A percentile compares a stretch with the other conserved stretches of the same genome.
phyloP scores from a whole-genome alignment of 2,888 invertebrate species.

The Entomobrya multifasciata region DNA sequence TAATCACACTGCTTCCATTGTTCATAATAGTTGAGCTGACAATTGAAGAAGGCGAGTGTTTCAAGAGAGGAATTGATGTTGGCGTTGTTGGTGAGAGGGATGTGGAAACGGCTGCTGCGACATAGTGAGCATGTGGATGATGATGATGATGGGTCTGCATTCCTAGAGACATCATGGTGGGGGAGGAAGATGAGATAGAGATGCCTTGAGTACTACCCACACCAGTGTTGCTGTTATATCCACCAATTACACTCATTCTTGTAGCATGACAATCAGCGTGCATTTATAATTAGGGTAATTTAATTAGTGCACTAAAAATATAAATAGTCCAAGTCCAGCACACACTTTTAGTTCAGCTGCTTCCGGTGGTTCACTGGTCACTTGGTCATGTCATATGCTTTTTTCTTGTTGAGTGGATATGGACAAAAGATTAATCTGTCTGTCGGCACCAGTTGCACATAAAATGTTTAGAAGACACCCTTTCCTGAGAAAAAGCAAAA shows the following conservation, averaged over 20 bases:
- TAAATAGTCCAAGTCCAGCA: not conserved
- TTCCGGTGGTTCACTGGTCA: slow-evolving; percentile 37
- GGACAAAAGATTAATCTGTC: slow-evolving; percentile 51
- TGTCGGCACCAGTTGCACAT: slow-evolving; percentile 45
- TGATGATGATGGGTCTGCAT: slow-evolving; percentile 10
- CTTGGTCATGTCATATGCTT: too few relatives aligned
- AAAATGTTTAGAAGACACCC: not conserved
- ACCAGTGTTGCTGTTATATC: slow-evolving; percentile 2
- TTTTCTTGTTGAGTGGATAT: not conserved
- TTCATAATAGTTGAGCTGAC: slow-evolving; percentile 28
- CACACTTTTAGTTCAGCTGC: too few relatives aligned
- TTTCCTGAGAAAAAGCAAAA: too few relatives aligned
- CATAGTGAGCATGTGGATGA: not conserved
- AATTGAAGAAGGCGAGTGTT: slow-evolving; percentile 29
- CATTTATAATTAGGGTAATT: slow-evolving; percentile 22
- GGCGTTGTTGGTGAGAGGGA: slow-evolving; percentile 17
- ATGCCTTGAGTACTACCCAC: slow-evolving; percentile 6
- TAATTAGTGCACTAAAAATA: slow-evolving; percentile 39
- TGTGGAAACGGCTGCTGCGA: not conserved
- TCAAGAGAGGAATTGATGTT: slow-evolving; percentile 34
- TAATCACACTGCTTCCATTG: slow-evolving; percentile 31
- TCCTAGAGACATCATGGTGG: not conserved
- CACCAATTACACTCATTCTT: slow-evolving; percentile 54
- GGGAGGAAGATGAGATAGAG: not conserved
- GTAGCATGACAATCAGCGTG: not conserved